Evolutionary conservation across 2,888 invertebrate genomes (phyloP).

Genomic region (Serripes groenlandicus): DNA sequence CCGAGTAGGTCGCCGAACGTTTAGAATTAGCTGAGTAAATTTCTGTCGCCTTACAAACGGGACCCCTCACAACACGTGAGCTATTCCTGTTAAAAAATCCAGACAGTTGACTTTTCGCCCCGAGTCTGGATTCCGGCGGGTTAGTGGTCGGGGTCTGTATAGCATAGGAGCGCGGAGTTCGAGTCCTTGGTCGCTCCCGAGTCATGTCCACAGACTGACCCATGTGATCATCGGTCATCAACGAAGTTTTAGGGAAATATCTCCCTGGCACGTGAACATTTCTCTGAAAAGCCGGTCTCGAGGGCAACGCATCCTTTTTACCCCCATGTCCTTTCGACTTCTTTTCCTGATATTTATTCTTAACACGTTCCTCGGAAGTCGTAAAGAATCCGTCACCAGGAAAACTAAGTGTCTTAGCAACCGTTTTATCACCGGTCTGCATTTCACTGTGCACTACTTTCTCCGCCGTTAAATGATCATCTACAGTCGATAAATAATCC

Average conservation of each 20-base stretch:
- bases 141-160: slow-evolving; percentile 28
- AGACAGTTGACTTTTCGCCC: slow-evolving; percentile 16
- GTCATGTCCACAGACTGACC: slow-evolving; percentile 20
- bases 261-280: slow-evolving; percentile 67
- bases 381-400: slow-evolving; percentile 54
- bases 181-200: slow-evolving; percentile 45
- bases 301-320: slow-evolving; percentile 48
- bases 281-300: slow-evolving; percentile 60
- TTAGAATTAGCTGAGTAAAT: slow-evolving; percentile 24
- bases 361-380: slow-evolving; percentile 4
- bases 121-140: slow-evolving; percentile 24
- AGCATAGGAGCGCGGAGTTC: slow-evolving; percentile 47
- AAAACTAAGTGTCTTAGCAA: slow-evolving; percentile 53
- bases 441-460: slow-evolving; percentile 34
- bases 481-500: slow-evolving; percentile 33
- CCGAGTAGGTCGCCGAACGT: slow-evolving; percentile 39
- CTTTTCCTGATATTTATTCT: neutral
- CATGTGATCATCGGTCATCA: slow-evolving; percentile 42
- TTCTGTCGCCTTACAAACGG: slow-evolving; percentile 46
- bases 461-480: slow-evolving; percentile 13
- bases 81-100: slow-evolving; percentile 15
- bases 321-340: neutral
- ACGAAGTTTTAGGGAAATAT: slow-evolving; percentile 72
- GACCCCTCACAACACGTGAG: slow-evolving; percentile 37
- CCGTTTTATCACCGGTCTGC: slow-evolving; percentile 33